phyloP scores from a whole-genome alignment of 2,113 vertebrate species.

The Damaliscus lunatus region DNA sequence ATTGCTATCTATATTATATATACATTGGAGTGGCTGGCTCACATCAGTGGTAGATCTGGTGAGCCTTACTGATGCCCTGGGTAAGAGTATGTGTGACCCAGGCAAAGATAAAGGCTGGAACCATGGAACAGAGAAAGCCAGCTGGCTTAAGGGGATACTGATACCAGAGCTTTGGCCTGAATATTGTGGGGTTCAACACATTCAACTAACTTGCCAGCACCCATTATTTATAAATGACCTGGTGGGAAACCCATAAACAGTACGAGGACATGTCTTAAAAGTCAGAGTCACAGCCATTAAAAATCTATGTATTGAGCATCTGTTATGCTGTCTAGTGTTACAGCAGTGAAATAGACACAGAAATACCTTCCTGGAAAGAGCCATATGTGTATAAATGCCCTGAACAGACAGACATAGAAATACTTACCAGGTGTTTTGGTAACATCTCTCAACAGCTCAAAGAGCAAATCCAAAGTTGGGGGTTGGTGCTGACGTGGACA shows the following conservation, averaged over 20 bases:
- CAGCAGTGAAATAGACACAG: background rate
- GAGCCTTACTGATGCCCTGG: background rate
- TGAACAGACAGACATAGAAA: background rate
- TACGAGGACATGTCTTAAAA: background rate
- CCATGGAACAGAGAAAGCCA: background rate
- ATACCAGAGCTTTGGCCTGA: background rate
- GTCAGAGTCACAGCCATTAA: background rate
- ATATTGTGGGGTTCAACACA: background rate
- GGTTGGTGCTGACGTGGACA: constrained; percentile 97
- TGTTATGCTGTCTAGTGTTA: background rate
- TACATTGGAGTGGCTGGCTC: background rate
- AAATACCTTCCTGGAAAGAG: background rate
- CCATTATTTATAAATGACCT: background rate
- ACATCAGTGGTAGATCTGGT: background rate
- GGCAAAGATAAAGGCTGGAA: background rate
- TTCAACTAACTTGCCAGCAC: background rate
- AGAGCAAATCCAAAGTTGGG: constrained; percentile 94
- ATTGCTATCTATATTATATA: background rate
- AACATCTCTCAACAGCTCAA: constrained; percentile 92
- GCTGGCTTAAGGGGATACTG: background rate
- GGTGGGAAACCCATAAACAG: background rate
- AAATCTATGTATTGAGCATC: background rate
- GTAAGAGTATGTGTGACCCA: background rate
- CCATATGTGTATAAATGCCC: no score
- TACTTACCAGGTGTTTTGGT: constrained; percentile 89